These are phyloP conservation scores for Sturmia bella DNA, from an alignment of 2,888 invertebrate genomes.

Conservation along the genomic window DNA sequence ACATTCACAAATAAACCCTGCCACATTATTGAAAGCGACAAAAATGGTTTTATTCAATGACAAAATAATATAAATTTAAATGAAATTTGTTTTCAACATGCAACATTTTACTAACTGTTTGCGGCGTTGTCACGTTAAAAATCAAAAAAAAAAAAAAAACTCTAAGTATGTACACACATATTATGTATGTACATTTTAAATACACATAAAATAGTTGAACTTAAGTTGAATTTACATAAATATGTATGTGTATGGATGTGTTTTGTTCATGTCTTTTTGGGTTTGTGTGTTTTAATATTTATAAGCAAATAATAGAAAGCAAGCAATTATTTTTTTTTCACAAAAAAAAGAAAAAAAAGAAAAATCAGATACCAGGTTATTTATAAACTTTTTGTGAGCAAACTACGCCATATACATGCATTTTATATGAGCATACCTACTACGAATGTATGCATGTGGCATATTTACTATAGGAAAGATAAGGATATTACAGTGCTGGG, in stretches of 20 bases:
- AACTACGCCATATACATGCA: constrained; percentile 35
- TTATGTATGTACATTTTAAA: background rate
- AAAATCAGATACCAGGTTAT: constrained; percentile 65
- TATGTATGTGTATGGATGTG: background rate
- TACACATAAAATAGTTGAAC: constrained; percentile 18
- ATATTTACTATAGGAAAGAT: background rate
- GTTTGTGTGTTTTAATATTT: background rate
- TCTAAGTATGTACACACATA: background rate
- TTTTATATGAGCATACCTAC: constrained; percentile 6
- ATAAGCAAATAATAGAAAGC: constrained; percentile 22
- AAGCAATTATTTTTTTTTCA: constrained; percentile 61
- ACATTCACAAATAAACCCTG: constrained; percentile 30
- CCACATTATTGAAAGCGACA: constrained; percentile 49
- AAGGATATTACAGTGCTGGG: constrained; percentile 26
- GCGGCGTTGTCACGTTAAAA: constrained; percentile 10
- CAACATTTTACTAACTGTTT: constrained; percentile 42
- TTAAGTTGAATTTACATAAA: background rate
- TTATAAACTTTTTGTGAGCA: constrained; percentile 52
- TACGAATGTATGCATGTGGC: too few species aligned
- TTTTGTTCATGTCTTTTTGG: background rate
- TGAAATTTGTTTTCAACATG: constrained; percentile 60
- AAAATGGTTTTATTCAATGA: constrained; percentile 61
- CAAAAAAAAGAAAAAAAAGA: constrained; percentile 60
- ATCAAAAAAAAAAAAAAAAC: constrained; percentile 4
- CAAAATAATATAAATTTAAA: constrained; percentile 61